Evolutionary conservation across 53 echinoderm and acorn worm genomes (phyloP), one percentile per base, ranked within the genome.

Genomic region (Patiria pectinifera): DNA sequence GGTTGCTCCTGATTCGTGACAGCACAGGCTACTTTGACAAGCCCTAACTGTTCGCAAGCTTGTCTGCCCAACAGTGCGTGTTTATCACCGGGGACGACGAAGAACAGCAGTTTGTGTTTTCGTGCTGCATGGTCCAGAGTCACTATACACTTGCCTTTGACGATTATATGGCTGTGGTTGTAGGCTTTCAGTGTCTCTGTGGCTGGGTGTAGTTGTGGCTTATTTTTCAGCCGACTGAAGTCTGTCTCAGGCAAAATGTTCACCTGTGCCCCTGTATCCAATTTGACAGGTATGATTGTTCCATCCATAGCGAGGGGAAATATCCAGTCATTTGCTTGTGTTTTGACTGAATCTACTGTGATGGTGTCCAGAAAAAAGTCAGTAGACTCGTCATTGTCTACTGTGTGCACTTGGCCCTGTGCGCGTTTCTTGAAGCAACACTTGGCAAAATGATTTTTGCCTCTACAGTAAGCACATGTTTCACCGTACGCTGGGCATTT

Each of bases 401-500:
- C 53, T 58, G 49, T 26, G 78, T 87, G 76, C 66, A 59, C 76
- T 74, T 76, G 49, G 78, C 48, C 46, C 11, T 86, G 70, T 62
- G 16, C 61, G 6, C 69, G 26, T 69, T 86, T 86, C 72, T 71
- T 71, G 71, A 72, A 47, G 86, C 86, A 86, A 47, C 71, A 71
- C 72, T 72, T 86, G 46, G 86, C 86, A 86, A 86, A 86, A 26
- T 86, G 71, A 22, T 47, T 86, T 71, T 72, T 46, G 70, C 53
- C 72, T 86, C 45, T 72, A 12, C 86, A 86, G 70, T 46, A 71
- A 2, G 86, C 86, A 86, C 86, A 86, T 9, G 71, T 71, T 23
- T 86, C 72, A 70, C 86, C 72, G 69, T 70, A 86, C 70, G 71
- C 86, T 48, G 86, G 86, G 86, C 86, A 86, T 69, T 49, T 71